Conservation (phyloP, 2,888 invertebrate species). For the Aproaerema taeniolella region DNA sequence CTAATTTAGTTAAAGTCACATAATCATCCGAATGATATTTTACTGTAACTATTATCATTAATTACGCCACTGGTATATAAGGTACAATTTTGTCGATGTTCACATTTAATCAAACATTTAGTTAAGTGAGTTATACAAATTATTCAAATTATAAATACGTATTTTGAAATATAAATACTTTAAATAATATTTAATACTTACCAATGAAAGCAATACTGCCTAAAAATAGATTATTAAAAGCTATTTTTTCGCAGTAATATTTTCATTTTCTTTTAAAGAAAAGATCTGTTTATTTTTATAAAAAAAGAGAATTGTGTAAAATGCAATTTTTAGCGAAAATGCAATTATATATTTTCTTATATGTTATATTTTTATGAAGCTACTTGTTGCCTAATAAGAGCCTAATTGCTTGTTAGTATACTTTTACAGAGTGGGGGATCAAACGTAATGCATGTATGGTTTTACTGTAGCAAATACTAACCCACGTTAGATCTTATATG, state of each 20-base stretch:
- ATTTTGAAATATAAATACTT: conserved; percentile 5
- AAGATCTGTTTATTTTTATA: conserved; percentile 9
- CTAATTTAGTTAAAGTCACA: no score
- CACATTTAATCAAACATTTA: conserved; percentile 1
- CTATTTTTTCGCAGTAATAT: conserved; percentile 18
- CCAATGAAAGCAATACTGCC: conserved; percentile 15
- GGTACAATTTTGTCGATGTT: conserved; percentile 22
- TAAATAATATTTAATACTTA: not conserved
- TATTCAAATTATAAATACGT: conserved; percentile 14
- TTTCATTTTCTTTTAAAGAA: conserved; percentile 10
- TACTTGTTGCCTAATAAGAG: conserved; percentile 26
- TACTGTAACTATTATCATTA: no score
- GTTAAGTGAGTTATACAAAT: not conserved
- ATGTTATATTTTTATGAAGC: conserved; percentile 9
- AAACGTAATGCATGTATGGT: not conserved
- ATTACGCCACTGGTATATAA: no score
- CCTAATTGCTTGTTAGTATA: conserved; percentile 21
- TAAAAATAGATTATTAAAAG: conserved; percentile 16
- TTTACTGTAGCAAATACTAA: conserved; percentile 10
- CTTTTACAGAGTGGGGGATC: conserved; percentile 3
- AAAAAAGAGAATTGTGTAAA: not conserved
- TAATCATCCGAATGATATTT: no score
- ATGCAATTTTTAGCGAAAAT: not conserved
- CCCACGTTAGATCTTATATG: conserved; percentile 3
- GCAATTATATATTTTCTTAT: not conserved